A percentile compares a stretch with the other conserved stretches of the same genome.
Evolutionary conservation across 1,140 invertebrate genomes (phyloP).

Genomic region (Anastatus disparis): DNA sequence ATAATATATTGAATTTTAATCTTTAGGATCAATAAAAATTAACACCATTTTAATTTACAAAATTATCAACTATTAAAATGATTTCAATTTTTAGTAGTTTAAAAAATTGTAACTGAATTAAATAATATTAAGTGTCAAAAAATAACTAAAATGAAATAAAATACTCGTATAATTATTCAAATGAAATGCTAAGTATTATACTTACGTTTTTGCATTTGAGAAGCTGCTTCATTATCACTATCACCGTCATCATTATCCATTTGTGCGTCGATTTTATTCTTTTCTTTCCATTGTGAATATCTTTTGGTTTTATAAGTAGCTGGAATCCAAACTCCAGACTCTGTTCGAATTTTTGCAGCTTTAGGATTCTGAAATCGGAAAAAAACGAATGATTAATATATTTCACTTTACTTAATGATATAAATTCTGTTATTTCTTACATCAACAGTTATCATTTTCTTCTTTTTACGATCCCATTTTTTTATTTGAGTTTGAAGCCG

Average conservation of each 20-base stretch:
- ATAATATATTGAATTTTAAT: too few species aligned
- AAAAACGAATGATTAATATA: too few species aligned
- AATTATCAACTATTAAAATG: too few species aligned
- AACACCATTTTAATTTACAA: too few species aligned
- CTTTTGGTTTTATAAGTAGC: slow-evolving; percentile 92
- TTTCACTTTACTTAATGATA: background rate
- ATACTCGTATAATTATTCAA: too few species aligned
- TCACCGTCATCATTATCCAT: slow-evolving; percentile 72
- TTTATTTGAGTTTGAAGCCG: slow-evolving; percentile 71
- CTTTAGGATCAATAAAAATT: too few species aligned
- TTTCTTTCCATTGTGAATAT: slow-evolving; percentile 89
- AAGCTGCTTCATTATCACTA: slow-evolving; percentile 60
- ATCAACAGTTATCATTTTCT: slow-evolving; percentile 85
- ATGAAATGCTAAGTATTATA: slow-evolving; percentile 31
- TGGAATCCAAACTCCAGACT: slow-evolving; percentile 93
- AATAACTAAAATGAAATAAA: too few species aligned
- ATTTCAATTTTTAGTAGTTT: too few species aligned
- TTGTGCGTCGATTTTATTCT: slow-evolving; percentile 76
- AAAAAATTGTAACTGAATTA: too few species aligned
- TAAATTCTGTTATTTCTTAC: slow-evolving; percentile 62
- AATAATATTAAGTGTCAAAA: too few species aligned
- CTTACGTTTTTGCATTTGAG: slow-evolving; percentile 53
- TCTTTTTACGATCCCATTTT: slow-evolving; percentile 91
- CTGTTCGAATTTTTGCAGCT: slow-evolving; percentile 88
- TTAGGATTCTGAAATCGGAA: slow-evolving; percentile 67